Conservation (phyloP, 2,797 vertebrate species). For the Sebastes nivosus region DNA sequence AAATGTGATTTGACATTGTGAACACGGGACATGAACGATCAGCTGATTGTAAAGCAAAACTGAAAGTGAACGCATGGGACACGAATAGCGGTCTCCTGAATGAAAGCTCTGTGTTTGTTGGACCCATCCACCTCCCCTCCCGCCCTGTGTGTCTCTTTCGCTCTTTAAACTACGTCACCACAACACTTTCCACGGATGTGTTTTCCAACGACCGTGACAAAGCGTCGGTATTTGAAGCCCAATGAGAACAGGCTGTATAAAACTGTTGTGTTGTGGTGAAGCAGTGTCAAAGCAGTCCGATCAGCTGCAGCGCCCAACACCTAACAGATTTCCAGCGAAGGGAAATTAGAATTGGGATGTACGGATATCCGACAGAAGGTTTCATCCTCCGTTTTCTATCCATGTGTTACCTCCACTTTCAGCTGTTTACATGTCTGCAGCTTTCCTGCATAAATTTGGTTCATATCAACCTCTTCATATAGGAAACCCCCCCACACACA, state of each 20-base stretch:
- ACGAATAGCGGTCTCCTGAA: no score
- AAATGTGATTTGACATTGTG: no score
- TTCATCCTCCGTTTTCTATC: neutral
- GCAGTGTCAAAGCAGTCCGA: neutral
- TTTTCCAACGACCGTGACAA: no score
- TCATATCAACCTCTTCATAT: conserved; percentile 5
- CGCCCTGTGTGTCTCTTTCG: no score
- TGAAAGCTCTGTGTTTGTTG: no score
- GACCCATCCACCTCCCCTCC: no score
- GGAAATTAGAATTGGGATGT: neutral
- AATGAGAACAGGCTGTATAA: neutral
- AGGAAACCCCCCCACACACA: neutral
- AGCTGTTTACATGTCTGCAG: conserved; percentile 6
- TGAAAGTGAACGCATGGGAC: no score
- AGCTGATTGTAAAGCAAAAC: no score
- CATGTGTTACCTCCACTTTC: neutral
- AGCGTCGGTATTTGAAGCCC: no score
- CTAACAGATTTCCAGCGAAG: neutral
- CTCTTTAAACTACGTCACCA: no score
- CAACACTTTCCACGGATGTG: no score
- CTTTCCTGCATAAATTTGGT: conserved; percentile 4
- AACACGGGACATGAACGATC: no score
- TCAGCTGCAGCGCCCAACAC: neutral
- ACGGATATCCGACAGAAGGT: neutral
- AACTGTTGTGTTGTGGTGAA: neutral